Evolutionary conservation across 1,140 invertebrate species (phyloP).

Genomic region (Drosophila kepulauana): DNA sequence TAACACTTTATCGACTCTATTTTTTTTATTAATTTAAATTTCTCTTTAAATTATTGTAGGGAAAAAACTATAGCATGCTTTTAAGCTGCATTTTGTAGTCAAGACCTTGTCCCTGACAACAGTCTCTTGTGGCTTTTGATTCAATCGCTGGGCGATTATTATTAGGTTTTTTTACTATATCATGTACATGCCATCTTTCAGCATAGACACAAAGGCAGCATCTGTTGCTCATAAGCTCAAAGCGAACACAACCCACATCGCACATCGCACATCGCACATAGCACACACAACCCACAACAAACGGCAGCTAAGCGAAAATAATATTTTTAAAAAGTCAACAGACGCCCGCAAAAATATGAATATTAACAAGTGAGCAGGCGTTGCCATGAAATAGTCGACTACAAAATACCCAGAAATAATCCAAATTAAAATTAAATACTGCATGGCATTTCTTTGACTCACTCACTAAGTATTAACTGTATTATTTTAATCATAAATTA

Average conservation of each 20-base stretch:
- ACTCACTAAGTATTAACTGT: too few relatives aligned
- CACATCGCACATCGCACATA: neutral
- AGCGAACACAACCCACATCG: neutral
- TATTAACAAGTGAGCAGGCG: slow-evolving; percentile 15
- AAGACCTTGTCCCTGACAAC: slow-evolving; percentile 24
- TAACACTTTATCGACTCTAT: too few relatives aligned
- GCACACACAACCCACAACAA: neutral
- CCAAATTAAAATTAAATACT: neutral
- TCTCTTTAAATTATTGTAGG: neutral
- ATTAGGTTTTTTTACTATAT: slow-evolving; percentile 11
- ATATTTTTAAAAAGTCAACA: slow-evolving; percentile 59
- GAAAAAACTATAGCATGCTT: slow-evolving; percentile 18
- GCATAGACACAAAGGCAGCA: slow-evolving; percentile 41
- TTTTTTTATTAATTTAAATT: too few relatives aligned
- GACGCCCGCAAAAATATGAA: slow-evolving; percentile 47
- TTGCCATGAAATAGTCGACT: neutral
- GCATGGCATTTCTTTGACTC: too few relatives aligned
- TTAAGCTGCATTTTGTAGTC: neutral
- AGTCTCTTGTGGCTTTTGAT: neutral
- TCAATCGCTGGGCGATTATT: slow-evolving; percentile 16
- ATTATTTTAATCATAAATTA: neutral
- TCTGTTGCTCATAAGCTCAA: slow-evolving; percentile 32
- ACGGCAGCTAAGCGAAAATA: slow-evolving; percentile 22
- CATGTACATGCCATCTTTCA: slow-evolving; percentile 12
- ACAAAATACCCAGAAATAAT: slow-evolving; percentile 2